phyloP scores from a whole-genome alignment of 2,113 vertebrate species.

The Tragulus kanchil region DNA sequence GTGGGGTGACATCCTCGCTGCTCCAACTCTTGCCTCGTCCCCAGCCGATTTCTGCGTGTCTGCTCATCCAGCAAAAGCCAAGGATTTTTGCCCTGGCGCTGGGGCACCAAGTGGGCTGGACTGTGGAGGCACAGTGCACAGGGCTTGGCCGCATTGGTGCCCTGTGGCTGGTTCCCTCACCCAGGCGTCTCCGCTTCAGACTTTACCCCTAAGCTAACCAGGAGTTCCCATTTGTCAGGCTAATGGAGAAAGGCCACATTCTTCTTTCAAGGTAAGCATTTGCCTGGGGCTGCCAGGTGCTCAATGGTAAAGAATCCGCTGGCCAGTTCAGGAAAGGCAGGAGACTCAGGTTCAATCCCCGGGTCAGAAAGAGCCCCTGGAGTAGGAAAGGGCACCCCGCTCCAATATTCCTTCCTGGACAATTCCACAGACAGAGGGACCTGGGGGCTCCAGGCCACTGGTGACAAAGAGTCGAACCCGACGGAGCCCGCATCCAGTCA shows the following conservation, averaged over 20 bases:
- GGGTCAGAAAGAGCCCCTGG: not conserved
- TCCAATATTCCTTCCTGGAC: not conserved
- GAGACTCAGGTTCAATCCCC: not conserved
- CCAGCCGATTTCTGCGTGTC: not conserved
- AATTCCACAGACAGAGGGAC: not conserved
- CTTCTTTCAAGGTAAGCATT: not conserved
- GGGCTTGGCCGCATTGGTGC: accelerated
- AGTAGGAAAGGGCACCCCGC: not conserved
- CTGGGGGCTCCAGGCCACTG: not conserved
- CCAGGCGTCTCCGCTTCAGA: not conserved
- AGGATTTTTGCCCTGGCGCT: not conserved
- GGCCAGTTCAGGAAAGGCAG: not conserved
- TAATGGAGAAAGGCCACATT: not conserved
- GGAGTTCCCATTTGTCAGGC: not conserved
- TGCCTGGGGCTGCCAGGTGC: not conserved
- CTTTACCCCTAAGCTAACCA: not conserved
- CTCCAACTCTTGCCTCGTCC: not conserved
- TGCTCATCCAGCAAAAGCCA: not conserved
- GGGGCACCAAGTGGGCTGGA: not conserved
- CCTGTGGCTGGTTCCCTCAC: not conserved
- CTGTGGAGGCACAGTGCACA: accelerated
- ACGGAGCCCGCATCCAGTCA: accelerated
- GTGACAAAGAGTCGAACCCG: not conserved
- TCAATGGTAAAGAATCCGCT: not conserved
- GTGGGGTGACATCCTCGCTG: not conserved